Base-by-base conservation (phyloP, 2,113 vertebrate species). In the Forbesichthys agassizii region DNA sequence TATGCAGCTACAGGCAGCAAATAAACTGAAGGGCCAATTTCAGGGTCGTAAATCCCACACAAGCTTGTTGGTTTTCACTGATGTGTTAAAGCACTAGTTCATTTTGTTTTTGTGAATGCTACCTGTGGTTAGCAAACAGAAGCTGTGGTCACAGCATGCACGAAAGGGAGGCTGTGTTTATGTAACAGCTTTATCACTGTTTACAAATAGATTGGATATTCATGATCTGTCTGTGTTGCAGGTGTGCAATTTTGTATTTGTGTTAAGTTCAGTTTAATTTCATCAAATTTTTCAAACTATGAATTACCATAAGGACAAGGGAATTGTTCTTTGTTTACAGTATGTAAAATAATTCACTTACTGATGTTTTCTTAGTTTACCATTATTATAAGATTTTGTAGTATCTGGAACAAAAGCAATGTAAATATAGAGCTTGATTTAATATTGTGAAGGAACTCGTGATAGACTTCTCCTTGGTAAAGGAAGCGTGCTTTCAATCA, bases 31-130 rank as follows among this genome's bases (percentile, higher is more conserved):
- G 65, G 73, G 79, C 65, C 78, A 88, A 85, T 92, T 90, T 84
- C 71, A 71, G 69, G 61, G 74, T 82, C 69, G 75, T 90, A 89
- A 91, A 91, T 78, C 74, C 79, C 71, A 56, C 69, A 69, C 80
- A 74, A 64, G 70, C 64, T 79, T 79, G 80, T 80, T 88, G 86
- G 79, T 88, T 88, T 84, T 84, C 77, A 86, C 74, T 87, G 68
- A 83, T 83, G 88, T 89, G 87, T 89, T 88, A 79, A 91, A 89
- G 74, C 71, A 77, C 84, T 85, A 79, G 74, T 78, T 86, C 77
- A 68, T 80, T 81, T 79, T 83, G 79, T 86, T 87, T 89, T 87
- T 77, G 66, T 73, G 78, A 85, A 76, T 11, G 64, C 81, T 88
- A 90, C 84, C 86, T 90, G 89, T 71, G 85, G 85, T 87, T 82